phyloP scores from a whole-genome alignment of 2,113 vertebrate genomes.

The Pleuronectes platessa region DNA sequence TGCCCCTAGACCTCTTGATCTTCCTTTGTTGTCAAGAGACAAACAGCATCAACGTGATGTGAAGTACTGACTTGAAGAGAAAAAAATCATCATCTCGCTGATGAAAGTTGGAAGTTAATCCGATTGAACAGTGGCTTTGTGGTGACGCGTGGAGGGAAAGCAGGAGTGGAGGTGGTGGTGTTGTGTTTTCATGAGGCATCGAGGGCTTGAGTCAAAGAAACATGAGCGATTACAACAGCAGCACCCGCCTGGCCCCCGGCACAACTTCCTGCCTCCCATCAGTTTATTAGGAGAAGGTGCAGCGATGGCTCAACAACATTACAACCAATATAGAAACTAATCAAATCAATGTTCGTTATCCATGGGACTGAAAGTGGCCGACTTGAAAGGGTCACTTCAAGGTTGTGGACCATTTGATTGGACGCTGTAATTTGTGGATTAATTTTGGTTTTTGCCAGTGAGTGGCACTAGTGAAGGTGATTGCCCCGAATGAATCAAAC shows the following conservation, averaged over 20 bases:
- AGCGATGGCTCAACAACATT: too few relatives aligned
- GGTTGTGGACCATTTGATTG: slow-evolving; percentile 13
- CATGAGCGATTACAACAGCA: too few relatives aligned
- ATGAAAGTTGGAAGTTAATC: too few relatives aligned
- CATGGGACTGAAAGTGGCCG: too few relatives aligned
- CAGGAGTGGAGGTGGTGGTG: too few relatives aligned
- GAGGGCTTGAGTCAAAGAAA: too few relatives aligned
- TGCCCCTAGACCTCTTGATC: slow-evolving; percentile 25
- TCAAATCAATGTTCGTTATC: too few relatives aligned
- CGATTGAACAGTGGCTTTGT: too few relatives aligned
- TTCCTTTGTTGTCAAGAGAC: slow-evolving; percentile 34
- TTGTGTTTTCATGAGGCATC: too few relatives aligned
- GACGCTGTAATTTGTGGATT: neutral
- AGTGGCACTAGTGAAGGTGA: neutral
- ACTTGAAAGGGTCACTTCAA: neutral
- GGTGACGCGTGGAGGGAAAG: too few relatives aligned
- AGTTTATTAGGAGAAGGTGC: neutral
- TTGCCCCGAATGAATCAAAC: slow-evolving; percentile 19
- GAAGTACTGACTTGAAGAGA: neutral
- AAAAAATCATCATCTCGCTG: neutral
- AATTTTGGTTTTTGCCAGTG: neutral
- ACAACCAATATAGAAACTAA: too few relatives aligned
- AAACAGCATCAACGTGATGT: slow-evolving; percentile 31
- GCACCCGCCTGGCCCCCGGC: neutral
- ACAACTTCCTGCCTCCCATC: neutral